Evolutionary conservation across 2,113 vertebrate species (phyloP), one percentile per base, ranked within the genome.

Genomic region (Cettia cetti): DNA sequence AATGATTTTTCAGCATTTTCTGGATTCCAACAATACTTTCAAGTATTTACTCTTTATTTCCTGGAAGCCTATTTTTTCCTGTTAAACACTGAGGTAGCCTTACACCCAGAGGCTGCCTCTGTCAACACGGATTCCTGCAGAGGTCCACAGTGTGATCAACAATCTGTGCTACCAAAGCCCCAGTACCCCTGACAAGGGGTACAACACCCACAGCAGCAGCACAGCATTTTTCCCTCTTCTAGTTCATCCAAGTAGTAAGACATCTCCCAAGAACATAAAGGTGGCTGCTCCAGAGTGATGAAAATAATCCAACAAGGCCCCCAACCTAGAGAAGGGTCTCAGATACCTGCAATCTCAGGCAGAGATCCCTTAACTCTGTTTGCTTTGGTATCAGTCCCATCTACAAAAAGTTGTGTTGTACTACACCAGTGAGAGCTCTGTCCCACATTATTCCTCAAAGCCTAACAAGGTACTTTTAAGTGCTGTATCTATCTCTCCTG

Each of bases 91-190:
- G 33, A 75, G 50, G 30, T 3, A 30, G 37, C 22, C 19, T 26
- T 44, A 21, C 27, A 59, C 3, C 33, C 83, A 17, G 26, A 68
- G 71, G 13, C 31, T 69, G 56, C 22, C 15, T 39, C 12, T 35
- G 15, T 56, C 31, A 35, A 24, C 17, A 11, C 0, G 0, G 15
- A 74, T 24, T 21, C n/a, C 49, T 82, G 33, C 79, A 37, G 70
- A 52, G 16, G 28, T 65, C 61, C 52, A 6, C 0, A 1, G 10
- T 2, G 33, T 31, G 37, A 68, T 27, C 44, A 56, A 27, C 14
- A 69, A 47, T 11, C 11, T 1, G 0, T 5, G 2, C 31, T 40
- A 40, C 27, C 14, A 39, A 56, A 50, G 21, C 1, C 1, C 31
- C 27, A 18, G n/a, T n/a, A n/a, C n/a, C n/a, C n/a, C n/a, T n/a